Evolutionary conservation across 2,113 vertebrate species (phyloP), one percentile per base, ranked within the genome.

Genomic region (Sorex fumeus): DNA sequence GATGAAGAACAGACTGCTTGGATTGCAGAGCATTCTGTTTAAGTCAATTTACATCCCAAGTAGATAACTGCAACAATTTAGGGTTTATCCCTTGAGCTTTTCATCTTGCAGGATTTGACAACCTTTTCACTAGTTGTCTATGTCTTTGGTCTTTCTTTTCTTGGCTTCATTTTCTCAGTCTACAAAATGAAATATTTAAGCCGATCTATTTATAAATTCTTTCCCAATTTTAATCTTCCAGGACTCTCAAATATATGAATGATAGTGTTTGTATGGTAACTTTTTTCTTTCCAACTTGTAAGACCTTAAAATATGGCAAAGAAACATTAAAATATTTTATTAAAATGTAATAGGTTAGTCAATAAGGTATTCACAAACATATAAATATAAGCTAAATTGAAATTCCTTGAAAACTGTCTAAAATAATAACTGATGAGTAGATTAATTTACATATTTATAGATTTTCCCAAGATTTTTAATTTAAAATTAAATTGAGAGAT

Each of bases 291-390:
- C 30, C 43, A 32, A 10, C 27, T 86, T 77, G 60, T 60, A 15
- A 74, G n/a, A 4, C 36, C 30, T 12, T 80, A 78, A 69, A 60
- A 23, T 0, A 0, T 78, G 78, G 18, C 30, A 60, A n/a, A 82
- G 70, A 72, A 92, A 86, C 5, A 72, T 21, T 69, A 43, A 50
- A 50, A 50, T 50, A 50, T 76, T 88, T 80, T 77, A 32, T 47
- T 75, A 74, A 60, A 7, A 86, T 34, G 47, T 50, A 50, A 10
- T 50, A 50, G 9, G 47, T 10, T 50, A 7, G 47, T 57, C 21
- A 57, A 57, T 19, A 83, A 79, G 43, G 12, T 69, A 62, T 90
- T 69, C 45, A 88, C 12, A 78, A 86, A 69, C 19, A 76, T 79
- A 67, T 74, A 84, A 79, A 67, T 72, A 6, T 86, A 50, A 88